A percentile compares a stretch with the other conserved stretches of the same genome.
These are phyloP conservation scores for Loriculus beryllinus DNA, from an alignment of 2,797 vertebrate genomes.

Conservation along the genomic window DNA sequence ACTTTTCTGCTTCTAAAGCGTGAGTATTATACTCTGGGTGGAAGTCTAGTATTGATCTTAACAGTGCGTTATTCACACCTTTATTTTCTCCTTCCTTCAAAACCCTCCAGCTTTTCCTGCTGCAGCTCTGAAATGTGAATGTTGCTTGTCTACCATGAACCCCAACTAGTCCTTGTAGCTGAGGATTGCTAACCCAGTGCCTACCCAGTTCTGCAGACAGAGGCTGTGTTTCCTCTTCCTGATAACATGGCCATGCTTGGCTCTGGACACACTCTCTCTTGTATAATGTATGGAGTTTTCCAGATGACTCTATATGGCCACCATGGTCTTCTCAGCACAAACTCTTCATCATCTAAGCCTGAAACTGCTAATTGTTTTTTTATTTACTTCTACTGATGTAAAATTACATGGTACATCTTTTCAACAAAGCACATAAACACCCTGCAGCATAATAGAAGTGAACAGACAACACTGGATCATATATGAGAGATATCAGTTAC, in stretches of 20 bases:
- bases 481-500: neutral
- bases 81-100: neutral
- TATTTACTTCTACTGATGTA: neutral
- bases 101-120: neutral
- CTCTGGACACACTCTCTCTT: neutral
- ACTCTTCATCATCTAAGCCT: neutral
- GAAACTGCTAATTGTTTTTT: neutral
- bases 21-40: neutral
- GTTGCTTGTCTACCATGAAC: neutral
- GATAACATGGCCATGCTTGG: neutral
- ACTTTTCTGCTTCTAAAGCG: neutral
- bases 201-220: neutral
- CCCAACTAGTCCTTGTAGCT: neutral
- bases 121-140: neutral
- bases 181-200: neutral
- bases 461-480: neutral
- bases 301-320: neutral
- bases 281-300: neutral
- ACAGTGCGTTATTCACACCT: neutral
- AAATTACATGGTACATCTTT: neutral
- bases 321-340: neutral
- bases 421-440: neutral
- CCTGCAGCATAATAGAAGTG: neutral
- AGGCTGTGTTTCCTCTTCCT: neutral
- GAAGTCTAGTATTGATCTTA: neutral